These are phyloP conservation scores for Hemiscyllium ocellatum DNA, from an alignment of 2,113 vertebrate species.

Conservation along the genomic window DNA sequence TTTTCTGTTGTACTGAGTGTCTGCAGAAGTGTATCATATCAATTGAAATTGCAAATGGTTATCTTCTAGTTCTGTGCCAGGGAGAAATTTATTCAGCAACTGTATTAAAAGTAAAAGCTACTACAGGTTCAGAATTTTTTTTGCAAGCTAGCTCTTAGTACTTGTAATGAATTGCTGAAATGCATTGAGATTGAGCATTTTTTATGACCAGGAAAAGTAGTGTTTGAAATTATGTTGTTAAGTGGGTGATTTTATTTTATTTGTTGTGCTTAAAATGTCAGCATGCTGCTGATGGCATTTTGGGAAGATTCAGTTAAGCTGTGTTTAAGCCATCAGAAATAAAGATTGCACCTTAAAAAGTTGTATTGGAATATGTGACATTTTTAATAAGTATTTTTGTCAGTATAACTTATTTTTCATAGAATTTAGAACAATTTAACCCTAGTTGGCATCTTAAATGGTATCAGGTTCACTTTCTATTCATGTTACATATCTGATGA, in stretches of 20 bases:
- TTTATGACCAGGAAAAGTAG: not conserved
- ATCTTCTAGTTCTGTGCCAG: not conserved
- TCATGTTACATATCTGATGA: not conserved
- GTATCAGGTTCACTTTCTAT: not conserved
- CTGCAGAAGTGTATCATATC: not conserved
- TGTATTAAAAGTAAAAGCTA: slow-evolving; percentile 10
- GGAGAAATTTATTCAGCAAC: not conserved
- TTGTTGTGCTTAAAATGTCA: slow-evolving; percentile 7
- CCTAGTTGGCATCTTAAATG: not conserved
- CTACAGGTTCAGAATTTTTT: not conserved
- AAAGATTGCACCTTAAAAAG: not conserved
- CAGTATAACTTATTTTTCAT: not conserved
- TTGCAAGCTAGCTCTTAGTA: not conserved
- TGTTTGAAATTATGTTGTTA: not conserved
- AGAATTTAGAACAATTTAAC: not conserved
- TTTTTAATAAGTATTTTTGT: slow-evolving; percentile 8
- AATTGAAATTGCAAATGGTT: not conserved
- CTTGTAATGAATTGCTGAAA: slow-evolving; percentile 3
- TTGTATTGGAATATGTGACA: not conserved
- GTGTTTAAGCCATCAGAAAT: not conserved
- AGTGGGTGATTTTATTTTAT: slow-evolving; percentile 24
- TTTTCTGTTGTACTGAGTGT: not conserved
- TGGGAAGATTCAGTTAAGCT: not conserved
- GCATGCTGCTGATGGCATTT: not conserved
- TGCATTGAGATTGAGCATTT: slow-evolving; percentile 15